These are phyloP conservation scores for Ivindomyrus marchei DNA, from an alignment of 2,113 vertebrate genomes.

Conservation along the genomic window DNA sequence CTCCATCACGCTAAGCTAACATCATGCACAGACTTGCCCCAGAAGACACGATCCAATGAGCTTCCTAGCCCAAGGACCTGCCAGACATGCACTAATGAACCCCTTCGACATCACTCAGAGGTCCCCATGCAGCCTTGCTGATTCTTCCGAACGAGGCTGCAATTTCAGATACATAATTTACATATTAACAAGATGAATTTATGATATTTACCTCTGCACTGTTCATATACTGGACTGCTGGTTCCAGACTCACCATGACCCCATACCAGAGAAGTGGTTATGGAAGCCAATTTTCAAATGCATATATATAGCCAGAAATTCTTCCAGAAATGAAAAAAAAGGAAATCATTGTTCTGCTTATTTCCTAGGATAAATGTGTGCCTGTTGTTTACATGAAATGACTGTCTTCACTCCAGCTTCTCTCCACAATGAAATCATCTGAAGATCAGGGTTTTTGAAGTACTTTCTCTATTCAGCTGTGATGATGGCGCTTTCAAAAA, in stretches of 20 bases:
- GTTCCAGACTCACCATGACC: not conserved
- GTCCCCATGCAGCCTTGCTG: not conserved
- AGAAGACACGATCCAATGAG: not conserved
- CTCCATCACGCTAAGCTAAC: not conserved
- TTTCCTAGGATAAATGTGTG: not conserved
- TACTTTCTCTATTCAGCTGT: conserved; percentile 31
- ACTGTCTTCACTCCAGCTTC: not conserved
- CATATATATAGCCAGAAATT: not conserved
- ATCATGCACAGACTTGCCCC: not conserved
- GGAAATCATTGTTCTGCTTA: not conserved
- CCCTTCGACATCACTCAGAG: not conserved
- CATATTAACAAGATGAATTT: not conserved
- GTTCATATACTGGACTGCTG: not conserved
- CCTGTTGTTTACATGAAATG: not conserved
- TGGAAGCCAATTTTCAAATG: not conserved
- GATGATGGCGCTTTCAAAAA: conserved; percentile 17
- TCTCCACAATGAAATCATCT: not conserved
- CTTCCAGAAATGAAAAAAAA: not conserved
- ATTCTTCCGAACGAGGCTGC: not conserved
- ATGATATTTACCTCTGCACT: not conserved
- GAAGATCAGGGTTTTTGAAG: conserved; percentile 42
- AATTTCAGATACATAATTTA: not conserved
- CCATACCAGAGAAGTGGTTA: not conserved
- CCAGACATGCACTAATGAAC: not conserved
- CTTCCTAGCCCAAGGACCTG: not conserved